Evolutionary conservation across 1,140 invertebrate species (phyloP).

Genomic region (Neodiprion lecontei): DNA sequence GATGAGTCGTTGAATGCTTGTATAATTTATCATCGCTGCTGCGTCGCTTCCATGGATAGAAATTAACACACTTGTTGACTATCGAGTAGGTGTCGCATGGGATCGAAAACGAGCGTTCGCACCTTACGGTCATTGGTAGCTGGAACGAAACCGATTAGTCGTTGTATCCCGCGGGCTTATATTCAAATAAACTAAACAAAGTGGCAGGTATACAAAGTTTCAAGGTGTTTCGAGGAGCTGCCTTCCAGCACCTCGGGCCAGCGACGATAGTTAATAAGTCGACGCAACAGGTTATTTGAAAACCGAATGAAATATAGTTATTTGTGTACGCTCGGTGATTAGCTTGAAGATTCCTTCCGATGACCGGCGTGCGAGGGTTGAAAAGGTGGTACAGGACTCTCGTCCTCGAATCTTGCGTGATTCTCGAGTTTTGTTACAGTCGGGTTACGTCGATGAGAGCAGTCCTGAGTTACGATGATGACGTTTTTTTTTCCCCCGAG

Average conservation of each 20-base stretch:
- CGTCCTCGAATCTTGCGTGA: background rate
- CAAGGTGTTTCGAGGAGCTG: no score
- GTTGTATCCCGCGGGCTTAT: background rate
- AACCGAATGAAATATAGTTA: conserved; percentile 1
- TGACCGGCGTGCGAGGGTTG: background rate
- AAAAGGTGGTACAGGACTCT: background rate
- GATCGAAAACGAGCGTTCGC: background rate
- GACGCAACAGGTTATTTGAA: background rate
- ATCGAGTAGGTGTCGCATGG: background rate
- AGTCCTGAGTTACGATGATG: background rate
- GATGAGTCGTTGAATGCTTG: no score
- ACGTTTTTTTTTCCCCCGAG: no score
- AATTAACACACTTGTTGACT: background rate
- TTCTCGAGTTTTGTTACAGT: background rate
- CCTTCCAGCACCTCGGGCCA: no score
- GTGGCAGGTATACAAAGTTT: background rate
- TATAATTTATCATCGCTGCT: no score
- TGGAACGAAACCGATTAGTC: background rate
- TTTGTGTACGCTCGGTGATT: background rate
- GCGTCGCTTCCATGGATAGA: background rate
- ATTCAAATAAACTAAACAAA: background rate
- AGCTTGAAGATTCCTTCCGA: background rate
- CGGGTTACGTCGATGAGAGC: background rate
- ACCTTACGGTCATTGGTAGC: background rate
- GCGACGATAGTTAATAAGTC: background rate